These are phyloP conservation scores for Heliothis peltigera DNA, from an alignment of 2,888 invertebrate genomes.

Conservation along the genomic window DNA sequence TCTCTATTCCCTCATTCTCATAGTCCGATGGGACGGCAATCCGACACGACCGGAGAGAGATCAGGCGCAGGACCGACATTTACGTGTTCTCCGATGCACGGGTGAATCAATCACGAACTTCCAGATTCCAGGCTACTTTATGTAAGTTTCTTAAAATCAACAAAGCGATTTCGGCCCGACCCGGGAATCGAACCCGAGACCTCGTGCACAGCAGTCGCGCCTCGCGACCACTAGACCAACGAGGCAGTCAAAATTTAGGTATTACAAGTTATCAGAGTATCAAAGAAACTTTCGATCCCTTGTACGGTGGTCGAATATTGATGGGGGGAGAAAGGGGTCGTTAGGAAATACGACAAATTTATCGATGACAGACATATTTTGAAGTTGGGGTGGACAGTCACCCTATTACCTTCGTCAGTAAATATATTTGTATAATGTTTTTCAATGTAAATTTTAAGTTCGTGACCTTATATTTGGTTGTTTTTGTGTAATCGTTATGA, in stretches of 20 bases:
- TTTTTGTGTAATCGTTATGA: constrained; percentile 25
- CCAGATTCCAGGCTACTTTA: too few relatives aligned
- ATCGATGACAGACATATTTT: constrained; percentile 42
- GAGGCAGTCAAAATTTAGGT: constrained; percentile 50
- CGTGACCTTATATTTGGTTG: neutral
- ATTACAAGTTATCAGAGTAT: constrained; percentile 47
- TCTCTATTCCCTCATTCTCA: too few relatives aligned
- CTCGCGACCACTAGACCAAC: too few relatives aligned
- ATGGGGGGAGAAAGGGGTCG: constrained; percentile 22
- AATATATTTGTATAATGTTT: constrained; percentile 36
- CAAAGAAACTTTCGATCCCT: constrained; percentile 42
- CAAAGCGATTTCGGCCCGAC: too few relatives aligned
- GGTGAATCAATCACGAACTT: too few relatives aligned
- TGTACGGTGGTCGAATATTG: constrained; percentile 50
- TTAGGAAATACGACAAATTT: constrained; percentile 36
- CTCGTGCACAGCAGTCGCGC: too few relatives aligned
- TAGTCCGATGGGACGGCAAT: too few relatives aligned
- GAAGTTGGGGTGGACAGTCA: constrained; percentile 29
- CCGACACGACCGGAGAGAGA: too few relatives aligned
- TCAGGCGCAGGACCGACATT: too few relatives aligned
- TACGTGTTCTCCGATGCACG: too few relatives aligned
- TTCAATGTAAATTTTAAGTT: constrained; percentile 16
- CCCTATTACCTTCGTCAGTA: constrained; percentile 10
- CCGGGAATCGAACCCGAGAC: too few relatives aligned
- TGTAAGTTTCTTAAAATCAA: too few relatives aligned